phyloP scores from a whole-genome alignment of 2,797 vertebrate genomes.

The Cercopithecus mitis region DNA sequence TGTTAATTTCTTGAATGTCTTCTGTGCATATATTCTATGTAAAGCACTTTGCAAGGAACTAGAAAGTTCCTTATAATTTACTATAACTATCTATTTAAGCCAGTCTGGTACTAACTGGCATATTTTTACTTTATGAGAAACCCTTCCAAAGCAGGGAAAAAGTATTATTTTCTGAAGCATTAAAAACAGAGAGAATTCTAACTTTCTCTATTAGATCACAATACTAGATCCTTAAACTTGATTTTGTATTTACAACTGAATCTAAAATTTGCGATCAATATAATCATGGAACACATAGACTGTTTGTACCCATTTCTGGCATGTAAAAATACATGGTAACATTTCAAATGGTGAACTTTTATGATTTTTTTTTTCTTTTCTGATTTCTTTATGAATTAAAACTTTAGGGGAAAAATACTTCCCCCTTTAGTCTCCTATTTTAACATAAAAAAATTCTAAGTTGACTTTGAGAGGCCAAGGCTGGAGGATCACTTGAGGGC shows the following conservation, averaged over 20 bases:
- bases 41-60: not conserved
- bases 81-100: not conserved
- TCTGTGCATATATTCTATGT: not conserved
- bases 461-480: not conserved
- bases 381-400: conserved; percentile 29
- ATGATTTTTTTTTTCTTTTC: not conserved
- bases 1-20: not conserved
- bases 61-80: not conserved
- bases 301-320: conserved; percentile 40
- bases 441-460: conserved; percentile 14
- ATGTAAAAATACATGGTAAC: not conserved
- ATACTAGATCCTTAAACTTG: conserved; percentile 25
- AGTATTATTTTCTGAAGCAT: not conserved
- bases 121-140: conserved; percentile 39
- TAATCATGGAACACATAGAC: conserved; percentile 5
- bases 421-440: not conserved
- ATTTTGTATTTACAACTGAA: conserved; percentile 37
- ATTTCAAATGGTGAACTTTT: conserved; percentile 1
- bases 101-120: not conserved
- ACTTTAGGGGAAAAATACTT: not conserved
- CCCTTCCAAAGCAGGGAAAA: not conserved
- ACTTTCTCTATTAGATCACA: not conserved
- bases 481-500: not conserved
- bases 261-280: not conserved
- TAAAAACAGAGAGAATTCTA: conserved; percentile 17